Conservation (phyloP, 2,113 vertebrate genomes). For the Thamnophis sirtalis region DNA sequence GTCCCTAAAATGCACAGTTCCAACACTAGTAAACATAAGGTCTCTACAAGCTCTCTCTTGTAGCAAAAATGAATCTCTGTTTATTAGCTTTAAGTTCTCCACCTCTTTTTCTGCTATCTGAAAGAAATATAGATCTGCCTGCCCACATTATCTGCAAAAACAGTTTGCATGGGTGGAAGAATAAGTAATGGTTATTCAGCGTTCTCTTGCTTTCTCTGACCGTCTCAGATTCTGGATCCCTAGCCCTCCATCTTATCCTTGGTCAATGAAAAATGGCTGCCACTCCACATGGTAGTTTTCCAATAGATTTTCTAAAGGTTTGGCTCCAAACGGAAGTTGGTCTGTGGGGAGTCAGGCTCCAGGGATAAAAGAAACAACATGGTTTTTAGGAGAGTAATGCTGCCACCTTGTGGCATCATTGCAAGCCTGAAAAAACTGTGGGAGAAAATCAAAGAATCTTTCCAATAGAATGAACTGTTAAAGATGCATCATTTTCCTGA, state of each 20-base stretch:
- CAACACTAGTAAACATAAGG: background rate
- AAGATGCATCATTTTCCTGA: background rate
- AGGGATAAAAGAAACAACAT: background rate
- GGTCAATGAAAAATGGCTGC: background rate
- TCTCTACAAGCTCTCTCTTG: background rate
- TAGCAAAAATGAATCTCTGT: background rate
- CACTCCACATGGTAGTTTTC: background rate
- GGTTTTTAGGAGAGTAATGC: background rate
- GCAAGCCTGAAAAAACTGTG: background rate
- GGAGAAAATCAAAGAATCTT: background rate
- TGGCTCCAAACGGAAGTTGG: background rate
- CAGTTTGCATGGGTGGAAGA: background rate
- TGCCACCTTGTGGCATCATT: background rate
- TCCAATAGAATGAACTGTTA: background rate
- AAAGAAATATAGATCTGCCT: background rate
- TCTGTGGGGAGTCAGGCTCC: background rate
- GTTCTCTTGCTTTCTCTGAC: background rate
- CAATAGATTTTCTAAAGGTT: background rate
- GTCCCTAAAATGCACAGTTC: background rate
- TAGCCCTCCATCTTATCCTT: background rate
- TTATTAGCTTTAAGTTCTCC: background rate
- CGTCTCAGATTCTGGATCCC: background rate
- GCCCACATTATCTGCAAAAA: background rate
- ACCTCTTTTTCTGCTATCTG: background rate
- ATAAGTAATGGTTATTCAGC: background rate